Evolutionary conservation across 2,888 invertebrate genomes (phyloP).

Genomic region (Drosophila pseudotalamancana): DNA sequence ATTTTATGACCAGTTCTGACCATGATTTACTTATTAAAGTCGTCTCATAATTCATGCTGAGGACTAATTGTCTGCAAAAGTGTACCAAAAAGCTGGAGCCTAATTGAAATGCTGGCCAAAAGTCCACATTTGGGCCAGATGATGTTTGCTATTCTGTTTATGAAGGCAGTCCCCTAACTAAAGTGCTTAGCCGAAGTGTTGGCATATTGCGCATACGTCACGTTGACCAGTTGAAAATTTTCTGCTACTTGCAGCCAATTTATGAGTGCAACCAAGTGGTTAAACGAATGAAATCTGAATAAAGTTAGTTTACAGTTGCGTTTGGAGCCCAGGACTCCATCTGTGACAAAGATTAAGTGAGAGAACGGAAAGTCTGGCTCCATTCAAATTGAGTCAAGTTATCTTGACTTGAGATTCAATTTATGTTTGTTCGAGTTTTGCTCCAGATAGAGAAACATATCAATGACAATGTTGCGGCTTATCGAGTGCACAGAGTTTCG

Average conservation of each 20-base stretch:
- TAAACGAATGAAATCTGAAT: slow-evolving; percentile 21
- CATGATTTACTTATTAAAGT: slow-evolving; percentile 70
- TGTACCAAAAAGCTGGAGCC: slow-evolving; percentile 19
- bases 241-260: slow-evolving; percentile 27
- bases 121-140: background rate
- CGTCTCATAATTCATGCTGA: slow-evolving; percentile 56
- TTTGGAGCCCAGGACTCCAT: slow-evolving; percentile 16
- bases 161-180: slow-evolving; percentile 61
- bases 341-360: slow-evolving; percentile 5
- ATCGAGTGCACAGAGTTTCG: no score
- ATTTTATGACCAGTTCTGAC: slow-evolving; percentile 67
- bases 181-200: slow-evolving; percentile 43
- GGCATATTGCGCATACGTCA: slow-evolving; percentile 71
- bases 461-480: background rate
- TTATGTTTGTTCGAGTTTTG: background rate
- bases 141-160: slow-evolving; percentile 38
- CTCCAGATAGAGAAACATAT: background rate
- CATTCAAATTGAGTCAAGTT: slow-evolving; percentile 23
- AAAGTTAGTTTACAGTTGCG: slow-evolving; percentile 5
- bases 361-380: no score
- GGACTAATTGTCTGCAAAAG: slow-evolving; percentile 46
- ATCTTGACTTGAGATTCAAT: slow-evolving; percentile 17
- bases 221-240: slow-evolving; percentile 45
- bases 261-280: slow-evolving; percentile 31
- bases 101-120: slow-evolving; percentile 45